phyloP scores from a whole-genome alignment of 2,888 invertebrate genomes.

The Leuctra nigra region DNA sequence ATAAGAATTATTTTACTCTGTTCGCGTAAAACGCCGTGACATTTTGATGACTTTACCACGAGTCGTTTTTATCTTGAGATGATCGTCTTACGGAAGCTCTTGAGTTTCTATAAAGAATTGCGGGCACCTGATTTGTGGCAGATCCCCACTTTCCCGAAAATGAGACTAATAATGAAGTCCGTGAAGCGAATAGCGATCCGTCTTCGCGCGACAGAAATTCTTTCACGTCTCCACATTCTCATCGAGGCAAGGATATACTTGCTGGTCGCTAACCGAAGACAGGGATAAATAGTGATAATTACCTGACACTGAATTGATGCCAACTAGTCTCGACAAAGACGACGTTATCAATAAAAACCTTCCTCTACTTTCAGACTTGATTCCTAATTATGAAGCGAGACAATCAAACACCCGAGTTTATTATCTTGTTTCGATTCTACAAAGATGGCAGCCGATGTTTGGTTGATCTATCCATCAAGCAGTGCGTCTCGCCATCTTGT shows the following conservation, averaged over 20 bases:
- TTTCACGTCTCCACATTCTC: slow-evolving; percentile 14
- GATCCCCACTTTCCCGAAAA: not conserved
- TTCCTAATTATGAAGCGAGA: slow-evolving; percentile 5
- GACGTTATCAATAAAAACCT: slow-evolving; percentile 12
- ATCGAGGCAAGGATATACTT: slow-evolving; percentile 2
- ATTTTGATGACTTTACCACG: no score
- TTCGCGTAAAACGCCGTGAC: no score
- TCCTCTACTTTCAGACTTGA: not conserved
- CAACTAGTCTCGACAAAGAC: not conserved
- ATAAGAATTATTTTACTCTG: no score
- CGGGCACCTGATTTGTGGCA: no score
- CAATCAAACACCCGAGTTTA: slow-evolving; percentile 8
- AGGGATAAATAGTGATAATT: slow-evolving; percentile 17
- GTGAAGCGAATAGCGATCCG: not conserved
- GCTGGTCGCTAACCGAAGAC: slow-evolving; percentile 6
- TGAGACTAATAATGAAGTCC: slow-evolving; percentile 14
- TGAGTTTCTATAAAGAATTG: no score
- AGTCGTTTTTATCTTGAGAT: no score
- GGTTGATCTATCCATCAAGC: slow-evolving; percentile 11
- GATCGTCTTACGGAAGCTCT: no score
- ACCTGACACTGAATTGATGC: slow-evolving; percentile 5
- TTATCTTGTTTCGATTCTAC: slow-evolving; percentile 5
- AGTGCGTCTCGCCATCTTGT: slow-evolving; percentile 21
- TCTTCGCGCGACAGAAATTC: slow-evolving; percentile 9
- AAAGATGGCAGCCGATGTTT: slow-evolving; percentile 14